Percentiles rank a stretch among this genome's conserved stretches.
phyloP scores from a whole-genome alignment of 2,888 invertebrate genomes.

The Plutella xylostella region DNA sequence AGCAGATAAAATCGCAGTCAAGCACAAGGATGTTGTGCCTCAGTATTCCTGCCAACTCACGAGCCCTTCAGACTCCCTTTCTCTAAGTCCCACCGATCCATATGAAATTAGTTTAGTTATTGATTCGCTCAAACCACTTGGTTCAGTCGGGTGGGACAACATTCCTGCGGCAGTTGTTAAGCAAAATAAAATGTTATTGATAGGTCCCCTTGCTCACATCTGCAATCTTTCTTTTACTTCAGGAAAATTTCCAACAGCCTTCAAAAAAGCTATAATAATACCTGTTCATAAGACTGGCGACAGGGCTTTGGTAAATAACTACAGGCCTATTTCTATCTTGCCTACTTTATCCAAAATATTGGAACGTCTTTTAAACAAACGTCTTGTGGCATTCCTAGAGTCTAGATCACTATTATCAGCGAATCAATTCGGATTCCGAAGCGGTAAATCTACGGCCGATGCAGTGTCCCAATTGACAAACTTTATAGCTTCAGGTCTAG shows the following conservation, averaged over 20 bases:
- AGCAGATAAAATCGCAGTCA: too few relatives aligned
- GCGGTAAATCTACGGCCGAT: background rate
- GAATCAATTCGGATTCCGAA: too few relatives aligned
- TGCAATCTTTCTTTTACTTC: background rate
- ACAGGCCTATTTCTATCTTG: background rate
- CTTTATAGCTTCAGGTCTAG: background rate
- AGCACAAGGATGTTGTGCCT: too few relatives aligned
- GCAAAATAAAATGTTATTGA: background rate
- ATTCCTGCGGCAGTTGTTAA: background rate
- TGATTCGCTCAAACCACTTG: background rate
- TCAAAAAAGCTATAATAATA: background rate
- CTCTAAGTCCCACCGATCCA: background rate
- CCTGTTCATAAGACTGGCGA: too few relatives aligned
- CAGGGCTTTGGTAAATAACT: background rate
- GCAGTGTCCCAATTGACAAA: background rate
- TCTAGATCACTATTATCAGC: background rate
- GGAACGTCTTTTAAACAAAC: too few relatives aligned
- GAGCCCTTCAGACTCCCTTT: background rate
- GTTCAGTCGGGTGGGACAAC: background rate
- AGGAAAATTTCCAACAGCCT: background rate
- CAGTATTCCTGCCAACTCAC: too few relatives aligned
- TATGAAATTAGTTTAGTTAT: background rate
- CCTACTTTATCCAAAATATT: constrained; percentile 1
- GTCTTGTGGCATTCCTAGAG: background rate
- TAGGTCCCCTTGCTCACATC: background rate